Base-by-base conservation (phyloP, 1,140 invertebrate species). In the Dendroctonus valens region DNA sequence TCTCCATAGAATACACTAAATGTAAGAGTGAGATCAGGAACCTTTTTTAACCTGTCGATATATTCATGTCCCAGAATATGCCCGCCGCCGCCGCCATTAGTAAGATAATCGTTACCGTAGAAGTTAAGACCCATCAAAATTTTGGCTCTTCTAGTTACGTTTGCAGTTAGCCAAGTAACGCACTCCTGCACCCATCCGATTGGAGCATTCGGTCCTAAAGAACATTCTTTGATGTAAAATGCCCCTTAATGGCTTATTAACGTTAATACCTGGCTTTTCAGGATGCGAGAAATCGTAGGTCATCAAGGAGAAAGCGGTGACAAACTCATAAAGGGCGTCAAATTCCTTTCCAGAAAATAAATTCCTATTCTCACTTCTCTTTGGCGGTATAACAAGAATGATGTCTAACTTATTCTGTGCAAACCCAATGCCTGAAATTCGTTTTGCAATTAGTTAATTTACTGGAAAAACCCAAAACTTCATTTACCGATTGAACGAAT, bases 211-310 rank as follows among this genome's bases (percentile, higher is more conserved):
- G 94, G 93, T 61, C 86, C 84, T 84, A 69, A 41, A 78, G 59
- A 48, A 69, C 46, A 41, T n/a, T 48, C n/a, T 50, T 9, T 51
- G 5, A 42, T 37, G 42, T 57, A 5, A 15, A 59, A 44, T 42
- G 7, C 14, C 57, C 6, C 42, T 52, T 6, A 42, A 55, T 60
- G 54, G 72, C 73, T 81, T 38, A 37, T 46, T 14, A n/a, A 14
- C 5, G 7, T 5, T 50, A 48, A 70, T 75, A 83, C 91, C 92
- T 68, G 92, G 91, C 72, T 87, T 85, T 76, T 91, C 87, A 8
- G 89, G 81, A 80, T 80, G 91, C 37, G 94, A 96, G 79, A 88
- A 97, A 78, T 98, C 96, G 79, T 98, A 98, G 0, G 94, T 97
- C 94, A 97, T 96, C 0, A 98, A 81, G 46, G 93, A 96, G 76